Evolutionary conservation across 2,797 vertebrate genomes (phyloP).

Genomic region (Dermochelys coriacea): DNA sequence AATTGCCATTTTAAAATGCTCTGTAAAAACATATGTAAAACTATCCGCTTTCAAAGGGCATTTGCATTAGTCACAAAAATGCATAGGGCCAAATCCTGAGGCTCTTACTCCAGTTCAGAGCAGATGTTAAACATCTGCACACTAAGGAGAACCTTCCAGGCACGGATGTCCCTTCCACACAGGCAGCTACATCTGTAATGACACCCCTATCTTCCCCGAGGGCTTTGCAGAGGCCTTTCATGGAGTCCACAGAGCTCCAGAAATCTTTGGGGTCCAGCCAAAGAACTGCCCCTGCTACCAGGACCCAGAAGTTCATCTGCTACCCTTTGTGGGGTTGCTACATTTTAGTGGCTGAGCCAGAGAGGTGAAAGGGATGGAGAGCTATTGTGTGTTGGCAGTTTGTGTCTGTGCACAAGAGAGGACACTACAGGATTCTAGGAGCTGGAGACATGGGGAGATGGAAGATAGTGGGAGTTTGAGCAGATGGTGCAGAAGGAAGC

Average conservation of each 20-base stretch:
- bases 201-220: neutral
- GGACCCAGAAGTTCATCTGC: neutral
- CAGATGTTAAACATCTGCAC: neutral
- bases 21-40: conserved; percentile 47
- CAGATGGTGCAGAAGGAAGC: neutral
- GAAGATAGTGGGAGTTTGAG: neutral
- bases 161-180: neutral
- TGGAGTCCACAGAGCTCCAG: neutral
- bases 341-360: neutral
- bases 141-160: neutral
- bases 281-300: neutral
- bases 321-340: neutral
- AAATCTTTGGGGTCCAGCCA: neutral
- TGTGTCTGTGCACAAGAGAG: rapidly evolving
- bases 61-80: conserved; percentile 55
- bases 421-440: neutral
- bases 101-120: rapidly evolving
- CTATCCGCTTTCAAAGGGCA: conserved; percentile 41
- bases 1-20: conserved; percentile 61
- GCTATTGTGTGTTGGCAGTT: neutral
- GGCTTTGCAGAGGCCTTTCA: neutral
- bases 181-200: neutral
- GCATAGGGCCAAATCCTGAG: neutral
- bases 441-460: neutral
- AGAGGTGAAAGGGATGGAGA: neutral